These are phyloP conservation scores for Hydrotaea cyrtoneurina DNA, from an alignment of 2,888 invertebrate species.

Conservation along the genomic window DNA sequence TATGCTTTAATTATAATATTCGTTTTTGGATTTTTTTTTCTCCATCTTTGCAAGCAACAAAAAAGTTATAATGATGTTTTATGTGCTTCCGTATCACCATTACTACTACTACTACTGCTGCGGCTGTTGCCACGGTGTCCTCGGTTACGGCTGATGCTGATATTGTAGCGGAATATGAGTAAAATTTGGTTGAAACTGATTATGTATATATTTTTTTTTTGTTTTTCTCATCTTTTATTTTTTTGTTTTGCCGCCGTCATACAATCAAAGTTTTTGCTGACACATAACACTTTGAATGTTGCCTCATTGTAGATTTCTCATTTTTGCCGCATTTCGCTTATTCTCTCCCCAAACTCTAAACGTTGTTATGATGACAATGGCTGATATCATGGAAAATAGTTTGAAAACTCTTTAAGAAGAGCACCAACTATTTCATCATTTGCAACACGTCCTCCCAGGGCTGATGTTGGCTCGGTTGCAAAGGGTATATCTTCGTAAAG, in stretches of 20 bases:
- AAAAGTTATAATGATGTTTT: slow-evolving; percentile 31
- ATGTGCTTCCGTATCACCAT: neutral
- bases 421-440: neutral
- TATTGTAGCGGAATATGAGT: neutral
- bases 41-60: neutral
- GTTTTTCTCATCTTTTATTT: neutral
- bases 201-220: neutral
- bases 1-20: slow-evolving; percentile 33
- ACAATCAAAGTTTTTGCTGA: slow-evolving; percentile 24
- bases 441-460: neutral
- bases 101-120: neutral
- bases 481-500: too few relatives aligned
- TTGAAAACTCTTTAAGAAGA: neutral
- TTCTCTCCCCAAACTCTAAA: slow-evolving; percentile 4
- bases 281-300: slow-evolving; percentile 19
- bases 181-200: slow-evolving; percentile 11
- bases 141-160: neutral
- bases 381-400: neutral
- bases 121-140: neutral
- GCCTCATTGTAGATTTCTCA: neutral
- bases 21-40: neutral
- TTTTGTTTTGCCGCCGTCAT: neutral
- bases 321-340: neutral
- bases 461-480: too few relatives aligned
- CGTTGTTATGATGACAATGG: neutral